Conservation (phyloP, 2,113 vertebrate species). For the Seriola rivoliana region DNA sequence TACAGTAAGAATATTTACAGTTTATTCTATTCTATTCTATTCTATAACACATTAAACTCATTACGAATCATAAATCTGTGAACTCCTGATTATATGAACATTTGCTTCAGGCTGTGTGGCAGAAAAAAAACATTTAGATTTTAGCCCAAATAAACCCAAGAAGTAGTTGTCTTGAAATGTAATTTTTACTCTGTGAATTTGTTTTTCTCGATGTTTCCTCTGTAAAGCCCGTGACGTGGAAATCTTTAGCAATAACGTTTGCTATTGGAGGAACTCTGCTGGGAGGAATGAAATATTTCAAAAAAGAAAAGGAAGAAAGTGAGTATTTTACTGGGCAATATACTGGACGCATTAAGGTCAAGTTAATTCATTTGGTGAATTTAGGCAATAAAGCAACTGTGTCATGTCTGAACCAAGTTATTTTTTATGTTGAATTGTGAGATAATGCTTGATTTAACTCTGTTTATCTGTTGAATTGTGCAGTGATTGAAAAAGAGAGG, state of each 20-base stretch:
- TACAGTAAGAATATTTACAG: background rate
- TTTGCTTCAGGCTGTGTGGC: background rate
- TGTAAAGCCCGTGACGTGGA: conserved; percentile 94
- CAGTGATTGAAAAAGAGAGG: conserved; percentile 90
- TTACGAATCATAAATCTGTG: background rate
- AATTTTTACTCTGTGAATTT: background rate
- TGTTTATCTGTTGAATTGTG: background rate
- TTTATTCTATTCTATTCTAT: no score
- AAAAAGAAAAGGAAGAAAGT: conserved; percentile 91
- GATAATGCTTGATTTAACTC: background rate
- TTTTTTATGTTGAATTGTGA: no score
- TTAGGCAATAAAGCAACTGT: background rate
- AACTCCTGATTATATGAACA: background rate
- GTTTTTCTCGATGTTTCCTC: conserved; percentile 12
- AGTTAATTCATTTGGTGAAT: background rate
- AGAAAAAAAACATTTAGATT: background rate
- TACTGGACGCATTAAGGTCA: no score
- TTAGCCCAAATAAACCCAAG: background rate
- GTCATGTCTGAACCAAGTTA: no score
- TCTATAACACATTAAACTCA: background rate
- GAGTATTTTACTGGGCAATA: conserved; percentile 62
- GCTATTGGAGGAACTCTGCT: conserved; percentile 90
- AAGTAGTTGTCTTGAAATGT: no score
- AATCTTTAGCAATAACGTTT: conserved; percentile 90
- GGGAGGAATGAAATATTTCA: conserved; percentile 90